Evolutionary conservation across 1,140 invertebrate species (phyloP), one percentile per base, ranked within the genome.

Genomic region (Sesamia nonagrioides): DNA sequence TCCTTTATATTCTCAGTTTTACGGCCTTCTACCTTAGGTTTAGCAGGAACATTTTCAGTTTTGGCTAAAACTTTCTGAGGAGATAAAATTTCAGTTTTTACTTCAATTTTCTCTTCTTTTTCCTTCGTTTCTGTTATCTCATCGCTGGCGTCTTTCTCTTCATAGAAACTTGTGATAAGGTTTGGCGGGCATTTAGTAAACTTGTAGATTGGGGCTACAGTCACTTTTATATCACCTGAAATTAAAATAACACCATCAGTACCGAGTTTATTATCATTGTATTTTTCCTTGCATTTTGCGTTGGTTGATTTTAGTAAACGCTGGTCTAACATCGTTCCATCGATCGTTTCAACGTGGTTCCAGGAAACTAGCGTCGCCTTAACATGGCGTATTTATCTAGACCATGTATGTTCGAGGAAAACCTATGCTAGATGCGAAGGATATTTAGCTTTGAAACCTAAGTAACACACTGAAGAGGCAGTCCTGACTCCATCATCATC

Each of bases 211-310:
- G 91, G 88, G 6, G 74, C 86, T 3, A 90, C 82, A 21, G 35
- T 81, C 9, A 92, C 78, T 71, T 83, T 90, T 60, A 87, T 83
- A 2, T 81, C 76, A 71, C 91, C 92, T 94, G 86, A 17, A 81
- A 83, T 35, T 35, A 77, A 50, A 75, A 56, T 8, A 18, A 35
- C 18, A 48, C 63, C 40, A 69, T 75, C 68, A 69, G 9, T 11
- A 3, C 2, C 0, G 0, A 11, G 11, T 11, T n/a, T n/a, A n/a
- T n/a, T 45, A 11, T 45, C 9, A 11, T 45, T 45, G 11, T 13
- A 3, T 45, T 45, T 45, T 11, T 45, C 8, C 9, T 45, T 45
- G 9, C 6, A 45, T 45, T 9, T 27, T 27, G 27, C 27, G 3
- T 27, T 1, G 27, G 27, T 27, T 27, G 27, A 27, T 3, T 1